Base-by-base conservation (phyloP, 1,140 invertebrate genomes). In the Drosophila kepulauana region DNA sequence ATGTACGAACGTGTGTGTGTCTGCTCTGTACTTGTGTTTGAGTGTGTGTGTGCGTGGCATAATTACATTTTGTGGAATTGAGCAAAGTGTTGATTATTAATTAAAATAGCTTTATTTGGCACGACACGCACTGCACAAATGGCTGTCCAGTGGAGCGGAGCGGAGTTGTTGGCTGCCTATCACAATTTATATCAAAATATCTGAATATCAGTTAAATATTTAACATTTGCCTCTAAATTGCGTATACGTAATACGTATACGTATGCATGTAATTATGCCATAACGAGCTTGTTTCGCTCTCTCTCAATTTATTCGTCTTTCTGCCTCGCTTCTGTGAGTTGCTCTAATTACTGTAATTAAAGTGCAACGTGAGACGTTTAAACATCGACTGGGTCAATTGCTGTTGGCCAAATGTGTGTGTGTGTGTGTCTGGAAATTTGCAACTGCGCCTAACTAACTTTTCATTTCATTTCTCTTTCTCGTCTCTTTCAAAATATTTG, bases 41-140 rank as follows among this genome's bases (percentile, higher is more conserved):
- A 51, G 11, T 80, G 63, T 52, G 33, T 58, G 49, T 68, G 65
- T 62, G 61, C 51, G 38, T 45, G 58, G 66, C 66, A 59, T 89
- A 89, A 88, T 88, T 88, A 88, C 84, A 88, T 84, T 89, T 88
- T 88, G 85, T 75, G 84, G 84, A 65, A 88, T 89, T 81, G 69
- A 61, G 74, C 81, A 88, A 89, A 84, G 81, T 88, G 84, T 88
- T 88, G 84, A 88, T 88, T 88, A 88, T 88, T 88, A 89, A 88
- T 88, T 88, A 89, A 89, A 88, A 88, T 88, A 77, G 84, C 81
- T 88, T 89, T 87, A 88, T 88, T 80, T 79, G 67, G 66, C 68
- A 64, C 51, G 62, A 48, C 71, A 73, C 64, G 68, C 61, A 70
- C 41, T 49, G 30, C 46, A 61, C 52, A 70, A 54, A 64, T 25